These are phyloP conservation scores for Atherinosoma microstoma DNA, from an alignment of 2,797 vertebrate species.

Conservation along the genomic window DNA sequence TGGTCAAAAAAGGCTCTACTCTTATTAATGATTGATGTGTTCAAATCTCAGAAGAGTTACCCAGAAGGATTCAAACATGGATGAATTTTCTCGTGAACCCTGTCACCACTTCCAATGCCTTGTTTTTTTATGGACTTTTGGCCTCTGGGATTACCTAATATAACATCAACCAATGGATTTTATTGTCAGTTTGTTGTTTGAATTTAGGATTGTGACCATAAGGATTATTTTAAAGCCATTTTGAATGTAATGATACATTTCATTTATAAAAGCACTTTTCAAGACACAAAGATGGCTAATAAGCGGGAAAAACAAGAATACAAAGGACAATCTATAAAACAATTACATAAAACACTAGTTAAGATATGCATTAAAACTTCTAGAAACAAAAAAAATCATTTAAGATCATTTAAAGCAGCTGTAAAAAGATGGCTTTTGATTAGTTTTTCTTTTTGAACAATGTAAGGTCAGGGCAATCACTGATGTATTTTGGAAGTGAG, in stretches of 20 bases:
- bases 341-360: neutral
- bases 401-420: neutral
- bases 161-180: constrained; percentile 48
- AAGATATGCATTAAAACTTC: neutral
- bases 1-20: constrained; percentile 32
- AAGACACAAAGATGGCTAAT: too few species aligned
- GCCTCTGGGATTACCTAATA: constrained; percentile 39
- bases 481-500: neutral
- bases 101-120: constrained; percentile 56
- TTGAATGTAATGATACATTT: constrained; percentile 31
- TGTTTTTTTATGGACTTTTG: constrained; percentile 43
- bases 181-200: constrained; percentile 54
- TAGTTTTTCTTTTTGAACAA: neutral
- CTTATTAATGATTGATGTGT: constrained; percentile 70
- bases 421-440: neutral
- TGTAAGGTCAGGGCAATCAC: neutral
- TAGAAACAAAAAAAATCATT: too few species aligned
- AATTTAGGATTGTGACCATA: constrained; percentile 50
- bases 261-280: neutral
- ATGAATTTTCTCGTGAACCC: constrained; percentile 62
- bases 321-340: too few species aligned
- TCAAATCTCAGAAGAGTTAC: constrained; percentile 57
- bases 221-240: constrained; percentile 28
- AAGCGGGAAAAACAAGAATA: too few species aligned
- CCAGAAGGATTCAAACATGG: constrained; percentile 53